These are phyloP conservation scores for Ganaspis sp. DNA, from an alignment of 1,140 invertebrate species.

Conservation along the genomic window DNA sequence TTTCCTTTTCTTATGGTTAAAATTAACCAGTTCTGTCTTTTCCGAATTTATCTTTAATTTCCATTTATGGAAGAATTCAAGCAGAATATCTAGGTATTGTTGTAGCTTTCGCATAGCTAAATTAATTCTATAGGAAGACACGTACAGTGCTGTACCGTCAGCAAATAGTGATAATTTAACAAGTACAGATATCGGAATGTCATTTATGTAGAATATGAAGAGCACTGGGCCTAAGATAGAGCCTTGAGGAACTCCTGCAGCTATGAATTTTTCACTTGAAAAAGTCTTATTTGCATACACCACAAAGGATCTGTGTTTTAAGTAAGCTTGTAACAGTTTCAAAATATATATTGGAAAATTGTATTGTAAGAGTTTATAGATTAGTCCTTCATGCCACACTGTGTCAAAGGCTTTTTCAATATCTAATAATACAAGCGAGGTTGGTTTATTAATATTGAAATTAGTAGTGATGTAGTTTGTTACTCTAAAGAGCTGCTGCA, in stretches of 20 bases:
- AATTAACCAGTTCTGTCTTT: neutral
- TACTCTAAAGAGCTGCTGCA: too few relatives aligned
- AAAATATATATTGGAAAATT: conserved; percentile 41
- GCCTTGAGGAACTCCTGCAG: too few relatives aligned
- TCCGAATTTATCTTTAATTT: conserved; percentile 34
- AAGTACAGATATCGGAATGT: conserved; percentile 41
- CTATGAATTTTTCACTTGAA: conserved; percentile 43
- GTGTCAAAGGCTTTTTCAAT: too few relatives aligned
- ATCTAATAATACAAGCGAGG: conserved; percentile 50
- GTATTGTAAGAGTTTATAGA: conserved; percentile 45
- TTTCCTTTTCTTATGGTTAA: neutral
- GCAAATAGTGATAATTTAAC: conserved; percentile 50
- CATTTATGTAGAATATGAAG: conserved; percentile 54
- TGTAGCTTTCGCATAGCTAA: conserved; percentile 36
- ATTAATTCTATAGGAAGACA: conserved; percentile 40
- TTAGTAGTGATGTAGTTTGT: conserved; percentile 44
- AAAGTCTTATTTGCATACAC: conserved; percentile 37
- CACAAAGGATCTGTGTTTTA: conserved; percentile 45
- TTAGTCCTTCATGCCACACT: conserved; percentile 50
- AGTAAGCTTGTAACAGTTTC: conserved; percentile 49
- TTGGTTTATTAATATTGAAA: conserved; percentile 50
- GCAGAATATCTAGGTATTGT: conserved; percentile 38
- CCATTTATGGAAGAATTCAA: conserved; percentile 45
- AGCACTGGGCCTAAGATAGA: conserved; percentile 53
- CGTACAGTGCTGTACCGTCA: conserved; percentile 56